phyloP scores from a whole-genome alignment of 2,888 invertebrate species.

The Drosophila macrospina region DNA sequence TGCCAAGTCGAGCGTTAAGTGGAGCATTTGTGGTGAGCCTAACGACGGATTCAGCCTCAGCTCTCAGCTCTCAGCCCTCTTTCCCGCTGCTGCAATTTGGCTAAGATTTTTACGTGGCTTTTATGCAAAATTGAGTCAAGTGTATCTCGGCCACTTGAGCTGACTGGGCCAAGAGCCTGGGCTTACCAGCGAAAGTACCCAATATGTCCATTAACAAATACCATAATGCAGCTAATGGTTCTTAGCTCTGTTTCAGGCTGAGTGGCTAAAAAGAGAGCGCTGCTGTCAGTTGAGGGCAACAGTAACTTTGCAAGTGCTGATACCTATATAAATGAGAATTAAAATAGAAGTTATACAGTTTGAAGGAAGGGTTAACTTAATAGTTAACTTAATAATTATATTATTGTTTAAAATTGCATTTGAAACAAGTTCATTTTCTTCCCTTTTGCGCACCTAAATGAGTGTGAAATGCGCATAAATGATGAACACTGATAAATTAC shows the following conservation, averaged over 20 bases:
- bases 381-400: too few species aligned
- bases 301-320: too few species aligned
- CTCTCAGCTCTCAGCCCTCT: background rate
- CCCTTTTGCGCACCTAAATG: too few species aligned
- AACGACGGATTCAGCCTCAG: constrained; percentile 43
- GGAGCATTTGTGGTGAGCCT: constrained; percentile 65
- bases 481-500: too few species aligned
- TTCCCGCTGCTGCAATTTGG: constrained; percentile 38
- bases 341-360: too few species aligned
- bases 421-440: too few species aligned
- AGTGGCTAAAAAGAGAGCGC: background rate
- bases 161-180: constrained; percentile 20
- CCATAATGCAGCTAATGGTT: constrained; percentile 11
- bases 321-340: too few species aligned
- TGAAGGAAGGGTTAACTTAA: too few species aligned
- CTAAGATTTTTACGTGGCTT: constrained; percentile 52
- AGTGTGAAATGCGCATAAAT: too few species aligned
- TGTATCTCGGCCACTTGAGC: constrained; percentile 47
- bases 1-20: constrained; percentile 76
- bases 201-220: constrained; percentile 51
- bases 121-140: constrained; percentile 63
- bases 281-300: background rate
- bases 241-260: constrained; percentile 10
- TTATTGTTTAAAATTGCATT: too few species aligned
- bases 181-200: constrained; percentile 11